Conservation (phyloP, 2,113 vertebrate genomes). For the Nesogale talazaci region DNA sequence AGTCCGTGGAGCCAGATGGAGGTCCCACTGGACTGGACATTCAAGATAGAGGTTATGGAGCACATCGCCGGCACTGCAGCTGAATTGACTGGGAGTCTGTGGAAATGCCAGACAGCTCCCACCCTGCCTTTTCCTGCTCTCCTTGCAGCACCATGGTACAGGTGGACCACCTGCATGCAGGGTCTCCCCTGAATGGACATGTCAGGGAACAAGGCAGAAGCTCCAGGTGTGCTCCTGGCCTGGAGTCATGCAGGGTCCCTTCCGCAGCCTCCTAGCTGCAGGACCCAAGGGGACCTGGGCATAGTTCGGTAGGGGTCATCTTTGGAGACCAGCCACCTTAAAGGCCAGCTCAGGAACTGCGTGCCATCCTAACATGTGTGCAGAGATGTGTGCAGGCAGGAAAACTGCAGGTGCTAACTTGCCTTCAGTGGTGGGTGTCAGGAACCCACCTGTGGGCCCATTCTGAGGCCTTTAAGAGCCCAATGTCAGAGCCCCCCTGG, state of each 20-base stretch:
- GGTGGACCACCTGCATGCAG: not conserved
- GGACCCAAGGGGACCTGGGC: not conserved
- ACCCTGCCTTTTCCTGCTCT: not conserved
- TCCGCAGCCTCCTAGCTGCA: not conserved
- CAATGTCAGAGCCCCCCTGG: not conserved
- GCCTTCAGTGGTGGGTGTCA: not conserved
- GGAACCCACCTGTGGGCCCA: not conserved
- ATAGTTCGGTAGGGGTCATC: not conserved
- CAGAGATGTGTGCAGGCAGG: not conserved
- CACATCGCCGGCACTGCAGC: conserved; percentile 6
- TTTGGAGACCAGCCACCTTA: not conserved
- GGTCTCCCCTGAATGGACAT: not conserved
- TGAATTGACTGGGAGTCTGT: conserved; percentile 7
- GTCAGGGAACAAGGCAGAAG: conserved; percentile 23
- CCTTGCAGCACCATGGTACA: not conserved
- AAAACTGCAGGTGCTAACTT: not conserved
- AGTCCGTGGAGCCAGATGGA: not conserved
- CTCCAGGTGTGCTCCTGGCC: not conserved
- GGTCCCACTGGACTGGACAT: not conserved
- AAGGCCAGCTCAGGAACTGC: not conserved
- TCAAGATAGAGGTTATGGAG: conserved; percentile 6
- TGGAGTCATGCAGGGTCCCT: not conserved
- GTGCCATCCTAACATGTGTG: not conserved
- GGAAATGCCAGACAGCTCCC: not conserved
- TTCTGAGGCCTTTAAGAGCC: not conserved